A percentile compares a stretch with the other conserved stretches of the same genome.
phyloP scores from a whole-genome alignment of 2,797 vertebrate genomes.

The Sus cebifrons region DNA sequence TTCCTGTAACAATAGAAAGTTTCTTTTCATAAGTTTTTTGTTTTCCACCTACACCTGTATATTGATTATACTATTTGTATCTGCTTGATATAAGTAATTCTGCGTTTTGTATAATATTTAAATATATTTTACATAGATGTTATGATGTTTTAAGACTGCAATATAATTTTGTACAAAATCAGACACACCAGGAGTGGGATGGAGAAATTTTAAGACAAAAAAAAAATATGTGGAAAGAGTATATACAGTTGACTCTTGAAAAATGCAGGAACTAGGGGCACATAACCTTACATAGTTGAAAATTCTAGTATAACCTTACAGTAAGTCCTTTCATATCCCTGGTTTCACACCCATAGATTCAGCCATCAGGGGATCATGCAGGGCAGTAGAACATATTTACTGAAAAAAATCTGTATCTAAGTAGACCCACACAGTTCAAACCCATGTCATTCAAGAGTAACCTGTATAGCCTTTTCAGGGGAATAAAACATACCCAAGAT shows the following conservation, averaged over 20 bases:
- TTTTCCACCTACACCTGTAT: neutral
- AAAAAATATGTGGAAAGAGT: neutral
- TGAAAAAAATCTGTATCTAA: neutral
- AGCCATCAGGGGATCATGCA: neutral
- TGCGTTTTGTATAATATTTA: neutral
- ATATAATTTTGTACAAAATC: neutral
- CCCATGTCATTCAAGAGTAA: too few species aligned
- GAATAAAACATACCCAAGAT: neutral
- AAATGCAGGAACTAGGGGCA: neutral
- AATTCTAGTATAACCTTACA: neutral
- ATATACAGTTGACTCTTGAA: neutral
- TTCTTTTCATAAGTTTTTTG: neutral
- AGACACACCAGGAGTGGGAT: neutral
- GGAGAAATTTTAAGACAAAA: neutral
- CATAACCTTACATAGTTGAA: neutral
- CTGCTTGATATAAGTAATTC: neutral
- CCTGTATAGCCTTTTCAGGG: neutral
- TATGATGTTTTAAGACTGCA: neutral
- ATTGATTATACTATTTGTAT: neutral
- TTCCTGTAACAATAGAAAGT: neutral
- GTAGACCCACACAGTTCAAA: neutral
- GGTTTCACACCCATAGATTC: neutral
- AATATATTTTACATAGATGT: neutral
- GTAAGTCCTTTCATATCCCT: neutral
- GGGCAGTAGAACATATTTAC: neutral